Percentiles rank a stretch among this genome's conserved stretches.
Conservation (phyloP, 2,113 vertebrate species). For the Peromyscus californicus region DNA sequence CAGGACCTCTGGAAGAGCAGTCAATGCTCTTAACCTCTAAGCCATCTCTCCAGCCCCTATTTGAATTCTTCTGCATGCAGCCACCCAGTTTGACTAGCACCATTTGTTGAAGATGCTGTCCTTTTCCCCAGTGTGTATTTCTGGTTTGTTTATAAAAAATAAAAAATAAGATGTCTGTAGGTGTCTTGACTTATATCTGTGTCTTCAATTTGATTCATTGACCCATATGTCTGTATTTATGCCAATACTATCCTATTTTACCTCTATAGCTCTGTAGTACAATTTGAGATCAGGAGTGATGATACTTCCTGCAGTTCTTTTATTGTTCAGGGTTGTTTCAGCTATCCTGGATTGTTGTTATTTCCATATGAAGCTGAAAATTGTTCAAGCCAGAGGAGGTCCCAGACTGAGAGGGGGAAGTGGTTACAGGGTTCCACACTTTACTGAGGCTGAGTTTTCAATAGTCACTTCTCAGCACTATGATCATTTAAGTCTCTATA, state of each 20-base stretch:
- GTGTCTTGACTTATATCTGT: background rate
- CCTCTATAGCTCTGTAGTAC: background rate
- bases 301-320: background rate
- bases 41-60: too few relatives aligned
- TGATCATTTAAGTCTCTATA: background rate
- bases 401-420: background rate
- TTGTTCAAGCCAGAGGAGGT: background rate
- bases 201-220: background rate
- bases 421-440: background rate
- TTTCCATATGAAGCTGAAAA: too few relatives aligned
- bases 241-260: background rate
- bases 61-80: background rate
- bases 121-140: background rate
- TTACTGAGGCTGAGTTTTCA: background rate
- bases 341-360: background rate
- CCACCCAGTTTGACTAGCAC: background rate
- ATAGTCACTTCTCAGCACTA: background rate
- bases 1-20: too few relatives aligned
- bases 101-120: background rate
- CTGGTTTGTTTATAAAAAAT: background rate
- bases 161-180: background rate
- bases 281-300: background rate
- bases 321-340: background rate
- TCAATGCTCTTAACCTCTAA: too few relatives aligned
- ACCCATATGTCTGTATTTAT: background rate